phyloP scores from a whole-genome alignment of 2,113 vertebrate genomes.

The Petaurus breviceps region DNA sequence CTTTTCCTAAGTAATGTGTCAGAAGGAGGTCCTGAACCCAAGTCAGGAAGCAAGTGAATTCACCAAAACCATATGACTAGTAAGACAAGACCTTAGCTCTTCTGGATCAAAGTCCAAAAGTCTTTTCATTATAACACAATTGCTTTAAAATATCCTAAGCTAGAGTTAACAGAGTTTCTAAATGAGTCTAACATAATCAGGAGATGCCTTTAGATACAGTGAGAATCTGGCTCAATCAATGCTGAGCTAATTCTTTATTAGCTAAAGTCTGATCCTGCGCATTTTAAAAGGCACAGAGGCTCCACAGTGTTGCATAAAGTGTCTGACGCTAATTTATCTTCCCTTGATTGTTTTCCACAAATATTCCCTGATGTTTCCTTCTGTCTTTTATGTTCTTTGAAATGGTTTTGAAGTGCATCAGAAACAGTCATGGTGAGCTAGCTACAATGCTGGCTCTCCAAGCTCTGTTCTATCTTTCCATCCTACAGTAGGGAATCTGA shows the following conservation, averaged over 20 bases:
- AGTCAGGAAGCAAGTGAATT: not conserved
- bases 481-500: not conserved
- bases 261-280: slow-evolving; percentile 44
- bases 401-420: slow-evolving; percentile 34
- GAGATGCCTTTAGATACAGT: not conserved
- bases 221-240: not conserved
- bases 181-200: slow-evolving; percentile 40
- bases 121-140: not conserved
- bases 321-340: slow-evolving; percentile 60
- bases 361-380: slow-evolving; percentile 58
- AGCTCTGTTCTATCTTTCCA: not conserved
- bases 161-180: slow-evolving; percentile 36
- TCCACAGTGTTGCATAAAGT: slow-evolving; percentile 52
- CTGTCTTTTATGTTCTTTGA: slow-evolving; percentile 56
- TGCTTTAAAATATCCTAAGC: not conserved
- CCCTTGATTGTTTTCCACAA: slow-evolving; percentile 51
- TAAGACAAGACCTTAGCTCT: not conserved
- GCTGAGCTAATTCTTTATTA: not conserved
- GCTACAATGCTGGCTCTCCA: not conserved
- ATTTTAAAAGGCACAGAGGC: slow-evolving; percentile 41
- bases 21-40: not conserved
- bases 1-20: not conserved
- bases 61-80: not conserved
- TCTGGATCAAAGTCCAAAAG: not conserved
- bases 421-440: not conserved